Evolutionary conservation across 2,113 vertebrate species (phyloP).

Genomic region (Microtus montanus): DNA sequence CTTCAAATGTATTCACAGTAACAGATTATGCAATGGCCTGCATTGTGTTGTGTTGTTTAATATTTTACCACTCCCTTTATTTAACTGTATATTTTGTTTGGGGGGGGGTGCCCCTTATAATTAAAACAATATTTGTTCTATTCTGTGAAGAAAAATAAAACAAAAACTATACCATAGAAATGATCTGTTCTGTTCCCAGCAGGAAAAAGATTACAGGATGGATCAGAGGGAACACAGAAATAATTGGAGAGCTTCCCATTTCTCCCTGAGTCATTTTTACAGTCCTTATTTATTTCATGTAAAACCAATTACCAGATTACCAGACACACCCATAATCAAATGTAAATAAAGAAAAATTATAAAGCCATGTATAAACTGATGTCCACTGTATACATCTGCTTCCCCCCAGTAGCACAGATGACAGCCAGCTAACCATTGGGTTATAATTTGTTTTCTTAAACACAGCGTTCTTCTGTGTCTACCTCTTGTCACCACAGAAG

Average conservation of each 20-base stretch:
- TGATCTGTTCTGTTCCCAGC: background rate
- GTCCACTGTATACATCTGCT: background rate
- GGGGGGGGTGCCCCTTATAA: slow-evolving; percentile 10
- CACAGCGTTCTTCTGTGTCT: background rate
- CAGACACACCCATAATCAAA: slow-evolving; percentile 62
- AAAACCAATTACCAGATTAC: slow-evolving; percentile 67
- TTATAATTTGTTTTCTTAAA: slow-evolving; percentile 20
- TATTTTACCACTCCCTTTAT: slow-evolving; percentile 1
- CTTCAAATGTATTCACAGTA: slow-evolving; percentile 29
- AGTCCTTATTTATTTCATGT: slow-evolving; percentile 53
- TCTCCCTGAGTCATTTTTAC: slow-evolving; percentile 61
- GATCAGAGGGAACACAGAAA: background rate
- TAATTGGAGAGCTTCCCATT: slow-evolving; percentile 49
- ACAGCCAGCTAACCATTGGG: background rate
- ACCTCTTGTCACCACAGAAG: background rate
- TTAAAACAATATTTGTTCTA: slow-evolving; percentile 44
- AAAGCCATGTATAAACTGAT: slow-evolving; percentile 14
- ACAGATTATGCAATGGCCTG: background rate
- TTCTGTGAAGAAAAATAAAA: background rate
- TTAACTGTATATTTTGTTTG: background rate
- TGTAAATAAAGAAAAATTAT: slow-evolving; percentile 45
- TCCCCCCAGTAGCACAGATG: slow-evolving; percentile 6
- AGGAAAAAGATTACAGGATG: background rate
- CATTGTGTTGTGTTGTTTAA: slow-evolving; percentile 28
- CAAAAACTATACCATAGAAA: slow-evolving; percentile 45